Base-by-base conservation (phyloP, 2,113 vertebrate genomes). In the Steatornis caripensis region DNA sequence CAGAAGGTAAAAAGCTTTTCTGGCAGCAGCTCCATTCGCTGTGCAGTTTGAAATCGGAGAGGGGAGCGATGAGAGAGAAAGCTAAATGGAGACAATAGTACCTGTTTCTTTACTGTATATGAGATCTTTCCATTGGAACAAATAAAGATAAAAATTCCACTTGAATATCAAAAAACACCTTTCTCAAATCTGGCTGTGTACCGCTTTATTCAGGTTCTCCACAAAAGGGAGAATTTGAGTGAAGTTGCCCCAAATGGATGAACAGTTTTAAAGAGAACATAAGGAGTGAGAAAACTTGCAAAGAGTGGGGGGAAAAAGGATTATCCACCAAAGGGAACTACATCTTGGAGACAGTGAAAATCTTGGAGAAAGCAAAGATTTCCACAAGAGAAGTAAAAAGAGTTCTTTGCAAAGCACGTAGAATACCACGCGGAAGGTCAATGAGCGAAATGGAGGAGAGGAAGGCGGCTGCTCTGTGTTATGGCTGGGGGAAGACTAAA, bases 1-100 rank as follows among this genome's bases (percentile, higher is more conserved):
- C 70, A 70, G 71, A 48, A 89, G 46, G 71, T 41, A 66, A 66
- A 94, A 90, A 66, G 55, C 61, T 89, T 66, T 93, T 88, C 84
- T 95, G 79, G 86, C 70, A 84, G 72, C 19, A 37, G 32, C 15
- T 64, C 27, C 36, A 64, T 87, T 41, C 81, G 29, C 69, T 74
- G 11, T 10, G 13, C 26, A 22, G 65, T 37, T 72, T 61, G 68
- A 87, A 96, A 89, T 43, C 1, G 7, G 70, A 74, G 75, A 75
- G 51, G 7, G 30, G 29, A 69, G 41, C 24, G 36, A 68, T n/a
- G 60, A 75, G 78, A 71, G 55, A 43, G 66, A 70, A 70, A 82
- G 34, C 46, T 70, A 69, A 85, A 57, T 48, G 45, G 51, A 90
- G 34, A 70, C 41, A 69, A 39, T 16, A 45, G 68, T 24, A 78